A percentile compares a stretch with the other conserved stretches of the same genome.
These are phyloP conservation scores for Champsocephalus gunnari DNA, from an alignment of 2,797 vertebrate genomes.

Conservation along the genomic window DNA sequence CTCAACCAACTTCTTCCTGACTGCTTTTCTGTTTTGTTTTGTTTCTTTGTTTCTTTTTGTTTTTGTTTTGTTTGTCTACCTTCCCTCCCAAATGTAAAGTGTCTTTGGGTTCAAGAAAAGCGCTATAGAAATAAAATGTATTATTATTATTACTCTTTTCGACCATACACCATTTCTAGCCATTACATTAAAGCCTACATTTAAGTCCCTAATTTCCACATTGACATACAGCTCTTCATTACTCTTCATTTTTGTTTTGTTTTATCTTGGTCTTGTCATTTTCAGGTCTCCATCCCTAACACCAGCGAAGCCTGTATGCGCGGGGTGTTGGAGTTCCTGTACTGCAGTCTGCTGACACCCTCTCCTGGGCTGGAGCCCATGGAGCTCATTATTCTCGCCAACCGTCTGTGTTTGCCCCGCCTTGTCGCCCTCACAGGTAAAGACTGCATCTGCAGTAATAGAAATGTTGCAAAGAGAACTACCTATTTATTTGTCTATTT, in stretches of 20 bases:
- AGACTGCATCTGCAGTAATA: not conserved
- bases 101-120: no score
- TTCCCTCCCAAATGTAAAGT: no score
- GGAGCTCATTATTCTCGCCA: slow-evolving; percentile 89
- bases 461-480: slow-evolving; percentile 1
- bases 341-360: slow-evolving; percentile 88
- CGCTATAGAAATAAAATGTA: no score
- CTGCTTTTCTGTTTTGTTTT: no score
- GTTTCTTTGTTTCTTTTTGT: no score
- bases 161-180: not conserved
- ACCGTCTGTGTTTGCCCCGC: slow-evolving; percentile 91
- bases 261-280: slow-evolving; percentile 19
- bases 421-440: slow-evolving; percentile 91
- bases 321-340: slow-evolving; percentile 91
- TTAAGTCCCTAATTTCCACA: not conserved
- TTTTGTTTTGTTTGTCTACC: no score
- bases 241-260: slow-evolving; percentile 4
- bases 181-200: not conserved
- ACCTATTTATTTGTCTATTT: not conserved
- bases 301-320: slow-evolving; percentile 88
- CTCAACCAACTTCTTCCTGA: no score
- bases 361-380: slow-evolving; percentile 86
- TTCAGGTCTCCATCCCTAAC: slow-evolving; percentile 89
- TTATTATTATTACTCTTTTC: not conserved
- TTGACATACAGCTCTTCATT: not conserved